Evolutionary conservation across 1,140 invertebrate species (phyloP).

Genomic region (Bombus waltoni): DNA sequence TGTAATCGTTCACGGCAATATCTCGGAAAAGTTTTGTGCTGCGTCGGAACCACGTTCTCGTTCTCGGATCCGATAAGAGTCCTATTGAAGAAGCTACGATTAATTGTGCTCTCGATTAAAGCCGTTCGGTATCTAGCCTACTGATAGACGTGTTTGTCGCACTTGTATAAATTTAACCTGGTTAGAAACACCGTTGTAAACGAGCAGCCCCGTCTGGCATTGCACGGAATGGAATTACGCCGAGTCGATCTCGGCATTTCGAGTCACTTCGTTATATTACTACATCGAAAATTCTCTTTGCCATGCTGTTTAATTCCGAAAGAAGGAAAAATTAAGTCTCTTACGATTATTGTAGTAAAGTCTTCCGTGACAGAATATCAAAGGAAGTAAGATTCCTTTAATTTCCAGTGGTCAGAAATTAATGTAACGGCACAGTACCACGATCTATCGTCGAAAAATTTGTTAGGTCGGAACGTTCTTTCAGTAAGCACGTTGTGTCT

Average conservation of each 20-base stretch:
- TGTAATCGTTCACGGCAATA: conserved; percentile 58
- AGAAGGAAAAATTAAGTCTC: not conserved
- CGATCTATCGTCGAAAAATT: not conserved
- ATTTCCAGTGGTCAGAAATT: not conserved
- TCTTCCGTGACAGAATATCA: not conserved
- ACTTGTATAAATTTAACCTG: conserved; percentile 27
- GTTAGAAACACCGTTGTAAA: conserved; percentile 14
- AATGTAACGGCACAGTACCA: too few relatives aligned
- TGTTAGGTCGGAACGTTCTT: not conserved
- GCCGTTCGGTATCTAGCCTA: conserved; percentile 29
- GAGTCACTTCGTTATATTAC: not conserved
- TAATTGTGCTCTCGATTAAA: conserved; percentile 49
- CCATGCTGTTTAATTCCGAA: not conserved
- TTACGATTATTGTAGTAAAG: not conserved
- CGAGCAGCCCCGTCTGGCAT: not conserved
- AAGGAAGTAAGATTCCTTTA: rapidly evolving
- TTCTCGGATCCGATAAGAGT: conserved; percentile 37
- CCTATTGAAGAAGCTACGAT: conserved; percentile 57
- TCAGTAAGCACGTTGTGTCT: not conserved
- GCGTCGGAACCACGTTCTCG: not conserved
- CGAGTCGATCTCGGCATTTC: not conserved
- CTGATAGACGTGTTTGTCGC: conserved; percentile 33
- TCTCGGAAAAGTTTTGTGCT: conserved; percentile 54
- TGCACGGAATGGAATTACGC: conserved; percentile 4
- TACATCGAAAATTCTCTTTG: not conserved